Evolutionary conservation across 1,140 invertebrate species (phyloP), one percentile per base, ranked within the genome.

Genomic region (Tetragnatha versicolor): DNA sequence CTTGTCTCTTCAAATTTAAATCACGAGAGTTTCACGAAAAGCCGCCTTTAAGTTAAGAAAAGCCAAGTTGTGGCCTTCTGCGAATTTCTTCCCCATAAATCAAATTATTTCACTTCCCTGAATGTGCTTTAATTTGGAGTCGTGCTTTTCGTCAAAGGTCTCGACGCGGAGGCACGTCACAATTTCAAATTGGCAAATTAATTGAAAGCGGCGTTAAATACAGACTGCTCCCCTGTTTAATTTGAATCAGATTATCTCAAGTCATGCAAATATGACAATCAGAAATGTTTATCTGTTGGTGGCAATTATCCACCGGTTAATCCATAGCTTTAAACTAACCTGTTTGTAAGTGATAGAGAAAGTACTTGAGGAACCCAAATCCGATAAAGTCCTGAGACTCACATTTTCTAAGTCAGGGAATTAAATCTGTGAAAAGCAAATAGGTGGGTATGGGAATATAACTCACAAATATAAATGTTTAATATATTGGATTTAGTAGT

Each of bases 241-340:
- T 58, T 58, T 58, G 55, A 58, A 33, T 33, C 55, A 58, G 55
- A 58, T 58, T 58, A 58, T 58, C 55, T 58, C 55, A 58, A 58
- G 55, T 58, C 55, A 58, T 58, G 55, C 55, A 58, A 58, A 58
- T 58, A 58, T 58, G 55, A 31, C 31, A 58, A 58, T 58, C 55
- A 35, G 55, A 58, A 58, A 58, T 58, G 55, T 58, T 58, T 58
- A 58, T 58, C 31, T 58, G 17, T 58, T 31, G 55, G 55, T 58
- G 55, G 55, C 55, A 58, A 58, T 58, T 58, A 58, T 58, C 29
- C 55, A 31, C 31, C 55, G 35, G 55, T 58, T 58, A 58, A 58
- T 58, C 55, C 55, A 27, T 33, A 35, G 55, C 55, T 58, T 58
- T 58, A 27, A 58, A 58, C 55, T 58, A 58, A 33, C 55, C 6